Base-by-base conservation (phyloP, 2,888 invertebrate species). In the Brenthis ino region DNA sequence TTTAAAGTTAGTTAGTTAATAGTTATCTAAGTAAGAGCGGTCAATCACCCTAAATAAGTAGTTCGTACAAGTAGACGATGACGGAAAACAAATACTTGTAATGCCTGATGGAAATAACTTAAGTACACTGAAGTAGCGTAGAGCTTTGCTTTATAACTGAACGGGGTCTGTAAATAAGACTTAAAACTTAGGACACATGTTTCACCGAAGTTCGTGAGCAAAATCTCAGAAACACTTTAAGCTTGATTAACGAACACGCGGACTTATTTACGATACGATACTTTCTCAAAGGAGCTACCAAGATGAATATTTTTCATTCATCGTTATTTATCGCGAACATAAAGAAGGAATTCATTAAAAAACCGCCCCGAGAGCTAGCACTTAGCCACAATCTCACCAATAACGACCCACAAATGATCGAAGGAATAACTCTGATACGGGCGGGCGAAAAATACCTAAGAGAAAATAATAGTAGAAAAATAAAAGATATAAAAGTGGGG, bases 401-500 rank as follows among this genome's bases (percentile, higher is more conserved):
- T 90, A 90, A 89, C 89, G 85, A 88, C 86, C 84, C 82, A 87
- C 86, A 82, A 87, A 90, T 88, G 87, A 89, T 88, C 84, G 87
- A 83, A 87, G 87, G 84, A 86, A 88, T 86, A 86, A 85, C 84
- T 83, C 84, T 76, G 77, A 76, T 74, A 72, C 81, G 77, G 78
- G 79, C 84, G 84, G 84, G 86, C 85, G 89, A 87, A 63, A 89
- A 89, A 90, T 90, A 91, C 88, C 89, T 89, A 89, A 87, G 85
- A 90, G 87, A 88, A 89, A 89, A 90, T 89, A 91, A 89, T 92
- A 91, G 85, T 88, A 88, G 87, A 86, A 87, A 88, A 89, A 89
- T 86, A 87, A 81, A 87, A 87, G 86, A 87, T 88, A 89, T 88
- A 88, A 90, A 89, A 88, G 86, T 86, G 87, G 87, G 86, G 87